Base-by-base conservation (phyloP, 2,888 invertebrate genomes). In the Cheilosia grossa region DNA sequence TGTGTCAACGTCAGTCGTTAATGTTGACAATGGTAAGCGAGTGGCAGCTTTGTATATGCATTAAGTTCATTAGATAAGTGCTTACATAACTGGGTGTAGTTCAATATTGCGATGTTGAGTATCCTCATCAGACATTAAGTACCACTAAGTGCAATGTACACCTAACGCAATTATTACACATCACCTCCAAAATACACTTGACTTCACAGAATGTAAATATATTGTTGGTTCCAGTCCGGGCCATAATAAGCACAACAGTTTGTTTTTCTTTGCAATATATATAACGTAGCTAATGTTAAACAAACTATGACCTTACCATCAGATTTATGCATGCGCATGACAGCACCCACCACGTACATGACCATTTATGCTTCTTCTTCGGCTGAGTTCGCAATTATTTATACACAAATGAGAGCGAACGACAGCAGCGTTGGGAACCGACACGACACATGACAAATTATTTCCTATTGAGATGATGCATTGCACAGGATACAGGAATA, bases 401-500 rank as follows among this genome's bases (percentile, higher is more conserved):
- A 66, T 70, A 61, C 74, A 83, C 59, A 74, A 70, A 61, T 54
- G 53, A 49, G 21, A 63, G 54, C 10, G 63, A 74, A 54, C 44
- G 33, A 27, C 15, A 27, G 21, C 37, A 27, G 21, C 44, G 51
- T 40, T 69, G 64, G 64, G 54, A 59, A 54, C 83, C 79, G 53
- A 73, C 74, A 70, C 24, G 2, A 21, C 21, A 21, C 21, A 64
- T 54, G 69, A 80, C 83, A 83, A 83, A 83, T 83, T 80, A 83
- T 83, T 83, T 83, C 83, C 83, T 80, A 83, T 83, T 80, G 83
- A 83, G 80, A 83, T 83, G 83, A 83, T 83, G 83, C 83, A 83
- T 83, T 74, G 74, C 69, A 74, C 56, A 61, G 80, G 59, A 83
- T 66, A 66, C 83, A 70, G 49, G 40, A 66, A 30, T 30, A 30